Evolutionary conservation across 1,140 invertebrate genomes (phyloP).

Genomic region (Drosophila funebris): DNA sequence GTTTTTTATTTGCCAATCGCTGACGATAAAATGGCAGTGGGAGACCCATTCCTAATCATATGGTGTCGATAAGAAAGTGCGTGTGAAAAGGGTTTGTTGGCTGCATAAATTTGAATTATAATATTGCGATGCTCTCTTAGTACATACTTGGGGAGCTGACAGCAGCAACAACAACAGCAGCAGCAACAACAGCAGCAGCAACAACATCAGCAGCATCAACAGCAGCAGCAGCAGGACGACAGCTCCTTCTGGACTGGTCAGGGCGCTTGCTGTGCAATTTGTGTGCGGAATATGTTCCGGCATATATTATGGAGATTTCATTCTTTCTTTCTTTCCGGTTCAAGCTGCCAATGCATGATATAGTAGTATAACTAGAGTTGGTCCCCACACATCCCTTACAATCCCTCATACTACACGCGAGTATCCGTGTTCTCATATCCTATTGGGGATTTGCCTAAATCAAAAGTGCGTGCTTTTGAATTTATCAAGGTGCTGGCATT

Average conservation of each 20-base stretch:
- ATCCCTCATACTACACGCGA: constrained; percentile 1
- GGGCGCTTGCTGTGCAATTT: constrained; percentile 71
- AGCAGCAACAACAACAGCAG: no score
- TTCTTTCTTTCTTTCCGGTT: constrained; percentile 44
- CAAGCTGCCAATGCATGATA: constrained; percentile 47
- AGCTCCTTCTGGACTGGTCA: constrained; percentile 41
- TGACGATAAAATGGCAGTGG: not conserved
- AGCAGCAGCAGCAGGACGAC: constrained; percentile 15
- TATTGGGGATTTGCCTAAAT: constrained; percentile 78
- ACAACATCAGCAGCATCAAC: no score
- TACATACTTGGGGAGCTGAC: constrained; percentile 4
- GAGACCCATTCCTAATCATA: constrained; percentile 33
- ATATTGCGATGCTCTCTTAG: constrained; percentile 56
- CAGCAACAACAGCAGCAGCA: no score
- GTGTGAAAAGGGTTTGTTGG: constrained; percentile 76
- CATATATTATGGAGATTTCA: constrained; percentile 83
- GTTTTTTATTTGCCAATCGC: constrained; percentile 38
- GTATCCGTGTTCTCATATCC: constrained; percentile 61
- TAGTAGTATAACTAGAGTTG: constrained; percentile 9
- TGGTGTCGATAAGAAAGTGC: constrained; percentile 79
- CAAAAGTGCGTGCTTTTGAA: constrained; percentile 82
- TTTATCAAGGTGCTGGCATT: constrained; percentile 71
- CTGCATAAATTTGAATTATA: constrained; percentile 83
- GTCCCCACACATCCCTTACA: not conserved
- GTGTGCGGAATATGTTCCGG: constrained; percentile 82